A percentile compares a stretch with the other conserved stretches of the same genome.
phyloP scores from a whole-genome alignment of 2,888 invertebrate species.

The Thecophora atra region DNA sequence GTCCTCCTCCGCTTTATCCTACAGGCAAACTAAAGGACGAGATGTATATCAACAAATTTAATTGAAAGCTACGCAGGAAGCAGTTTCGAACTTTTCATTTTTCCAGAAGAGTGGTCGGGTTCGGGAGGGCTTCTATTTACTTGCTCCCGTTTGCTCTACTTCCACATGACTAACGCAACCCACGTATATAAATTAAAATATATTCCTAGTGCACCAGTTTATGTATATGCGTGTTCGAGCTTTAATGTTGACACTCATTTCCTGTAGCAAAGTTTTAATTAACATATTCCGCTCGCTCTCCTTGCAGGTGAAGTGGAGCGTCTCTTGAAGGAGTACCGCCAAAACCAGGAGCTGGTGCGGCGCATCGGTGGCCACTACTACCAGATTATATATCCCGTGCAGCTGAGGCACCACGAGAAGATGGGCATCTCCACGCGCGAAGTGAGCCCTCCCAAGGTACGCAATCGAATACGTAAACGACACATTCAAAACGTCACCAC shows the following conservation, averaged over 20 bases:
- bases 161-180: conserved; percentile 9
- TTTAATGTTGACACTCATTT: not conserved
- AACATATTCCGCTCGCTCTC: conserved; percentile 11
- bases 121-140: not conserved
- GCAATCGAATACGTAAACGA: conserved; percentile 67
- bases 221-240: not conserved
- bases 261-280: conserved; percentile 30
- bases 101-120: not conserved
- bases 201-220: conserved; percentile 7
- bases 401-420: conserved; percentile 93
- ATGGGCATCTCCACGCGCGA: conserved; percentile 95
- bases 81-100: not conserved
- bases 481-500: conserved; percentile 66
- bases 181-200: conserved; percentile 1
- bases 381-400: conserved; percentile 94
- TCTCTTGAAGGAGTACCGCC: conserved; percentile 87
- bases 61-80: conserved; percentile 23
- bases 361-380: conserved; percentile 92
- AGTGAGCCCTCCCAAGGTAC: conserved; percentile 87
- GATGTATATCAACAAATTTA: conserved; percentile 22
- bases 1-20: not conserved
- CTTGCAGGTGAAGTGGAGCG: conserved; percentile 87
- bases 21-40: conserved; percentile 1
- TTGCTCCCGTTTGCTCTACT: not conserved
- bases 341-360: conserved; percentile 91